These are phyloP conservation scores for Melanocharis versteri DNA, from an alignment of 2,113 vertebrate genomes.

Conservation along the genomic window DNA sequence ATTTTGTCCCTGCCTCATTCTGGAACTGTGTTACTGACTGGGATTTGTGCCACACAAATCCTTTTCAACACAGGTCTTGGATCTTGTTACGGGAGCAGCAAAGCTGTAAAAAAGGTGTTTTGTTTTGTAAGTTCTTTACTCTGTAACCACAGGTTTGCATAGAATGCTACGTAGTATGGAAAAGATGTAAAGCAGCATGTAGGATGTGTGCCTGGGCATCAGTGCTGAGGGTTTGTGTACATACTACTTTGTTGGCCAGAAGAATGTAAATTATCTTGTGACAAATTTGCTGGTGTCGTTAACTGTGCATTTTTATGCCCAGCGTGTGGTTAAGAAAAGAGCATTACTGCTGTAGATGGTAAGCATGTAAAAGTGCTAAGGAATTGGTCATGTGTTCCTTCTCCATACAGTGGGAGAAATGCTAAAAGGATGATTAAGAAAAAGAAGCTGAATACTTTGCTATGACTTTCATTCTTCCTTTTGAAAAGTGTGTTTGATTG, in stretches of 20 bases:
- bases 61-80: neutral
- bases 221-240: neutral
- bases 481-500: slow-evolving; percentile 33
- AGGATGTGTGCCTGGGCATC: neutral
- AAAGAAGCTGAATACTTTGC: neutral
- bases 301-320: neutral
- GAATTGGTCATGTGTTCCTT: neutral
- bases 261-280: neutral
- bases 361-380: neutral
- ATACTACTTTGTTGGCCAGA: neutral
- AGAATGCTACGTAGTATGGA: fast-evolving
- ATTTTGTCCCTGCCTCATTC: neutral
- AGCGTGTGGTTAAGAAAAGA: neutral
- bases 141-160: neutral
- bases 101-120: neutral
- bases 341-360: neutral
- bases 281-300: neutral
- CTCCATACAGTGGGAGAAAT: neutral
- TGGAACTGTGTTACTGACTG: neutral
- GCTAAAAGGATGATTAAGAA: neutral
- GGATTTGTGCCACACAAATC: neutral
- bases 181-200: neutral
- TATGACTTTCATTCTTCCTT: slow-evolving; percentile 58
- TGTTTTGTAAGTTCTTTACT: neutral
- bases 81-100: neutral